phyloP scores from a whole-genome alignment of 2,888 invertebrate species.

The Calliscelio sp. region DNA sequence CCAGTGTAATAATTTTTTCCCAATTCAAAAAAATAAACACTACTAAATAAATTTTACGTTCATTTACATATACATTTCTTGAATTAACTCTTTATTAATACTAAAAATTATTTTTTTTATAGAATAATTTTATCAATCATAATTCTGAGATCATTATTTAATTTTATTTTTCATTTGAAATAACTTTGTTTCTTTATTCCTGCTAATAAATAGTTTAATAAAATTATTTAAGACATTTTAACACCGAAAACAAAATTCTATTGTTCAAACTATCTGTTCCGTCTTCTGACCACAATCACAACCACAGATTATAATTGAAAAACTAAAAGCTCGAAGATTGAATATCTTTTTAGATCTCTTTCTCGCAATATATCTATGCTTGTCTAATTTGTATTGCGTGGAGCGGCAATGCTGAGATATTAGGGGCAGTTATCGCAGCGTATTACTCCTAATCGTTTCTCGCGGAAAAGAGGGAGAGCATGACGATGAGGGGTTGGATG shows the following conservation, averaged over 20 bases:
- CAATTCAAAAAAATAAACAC: no score
- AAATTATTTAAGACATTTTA: no score
- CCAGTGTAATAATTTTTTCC: no score
- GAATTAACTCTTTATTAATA: no score
- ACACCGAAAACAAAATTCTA: not conserved
- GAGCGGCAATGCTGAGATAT: slow-evolving; percentile 83
- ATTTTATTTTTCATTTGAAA: no score
- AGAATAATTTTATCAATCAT: no score
- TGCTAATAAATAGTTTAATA: no score
- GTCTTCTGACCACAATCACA: not conserved
- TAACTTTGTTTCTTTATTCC: no score
- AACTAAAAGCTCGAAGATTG: slow-evolving; percentile 27
- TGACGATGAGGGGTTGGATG: slow-evolving; percentile 67
- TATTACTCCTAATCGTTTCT: slow-evolving; percentile 85
- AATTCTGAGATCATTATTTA: no score
- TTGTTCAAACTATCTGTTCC: not conserved
- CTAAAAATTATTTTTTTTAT: no score
- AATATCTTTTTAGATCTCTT: slow-evolving; percentile 17
- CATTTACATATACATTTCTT: no score
- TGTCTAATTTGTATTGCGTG: slow-evolving; percentile 84
- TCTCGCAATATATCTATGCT: slow-evolving; percentile 77
- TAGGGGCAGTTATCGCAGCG: slow-evolving; percentile 85
- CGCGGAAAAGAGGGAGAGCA: slow-evolving; percentile 74
- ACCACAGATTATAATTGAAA: slow-evolving; percentile 31
- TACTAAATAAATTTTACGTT: no score